Percentiles rank a stretch among this genome's conserved stretches.
These are phyloP conservation scores for Dicyrtomina minuta DNA, from an alignment of 2,888 invertebrate genomes.

Conservation along the genomic window DNA sequence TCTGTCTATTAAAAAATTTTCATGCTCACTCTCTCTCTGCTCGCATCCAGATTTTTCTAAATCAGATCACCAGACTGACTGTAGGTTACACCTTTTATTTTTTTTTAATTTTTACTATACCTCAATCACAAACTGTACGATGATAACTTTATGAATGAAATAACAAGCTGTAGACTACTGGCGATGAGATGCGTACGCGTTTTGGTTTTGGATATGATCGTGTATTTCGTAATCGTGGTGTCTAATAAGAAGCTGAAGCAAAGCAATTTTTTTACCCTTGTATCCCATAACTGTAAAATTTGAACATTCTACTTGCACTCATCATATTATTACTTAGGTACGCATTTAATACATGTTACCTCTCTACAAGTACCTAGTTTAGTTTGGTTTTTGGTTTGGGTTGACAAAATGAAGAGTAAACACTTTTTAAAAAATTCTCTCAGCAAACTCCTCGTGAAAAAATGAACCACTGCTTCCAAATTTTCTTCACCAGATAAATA, in stretches of 20 bases:
- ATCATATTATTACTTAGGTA: neutral
- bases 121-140: too few species aligned
- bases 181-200: neutral
- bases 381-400: too few species aligned
- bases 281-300: neutral
- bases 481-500: too few species aligned
- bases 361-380: too few species aligned
- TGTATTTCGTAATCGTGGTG: neutral
- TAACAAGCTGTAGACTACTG: neutral
- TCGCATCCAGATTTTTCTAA: neutral
- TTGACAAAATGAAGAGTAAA: too few species aligned
- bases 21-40: too few species aligned
- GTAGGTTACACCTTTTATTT: slow-evolving; percentile 8
- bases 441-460: too few species aligned
- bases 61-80: neutral
- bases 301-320: neutral
- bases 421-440: too few species aligned
- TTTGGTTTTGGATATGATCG: neutral
- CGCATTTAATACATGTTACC: neutral
- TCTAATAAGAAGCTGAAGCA: neutral
- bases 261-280: neutral
- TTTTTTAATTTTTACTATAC: neutral
- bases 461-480: too few species aligned
- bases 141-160: slow-evolving; percentile 12
- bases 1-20: neutral